These are phyloP conservation scores for Aphodius granarius DNA, from an alignment of 2,888 invertebrate genomes.

Conservation along the genomic window DNA sequence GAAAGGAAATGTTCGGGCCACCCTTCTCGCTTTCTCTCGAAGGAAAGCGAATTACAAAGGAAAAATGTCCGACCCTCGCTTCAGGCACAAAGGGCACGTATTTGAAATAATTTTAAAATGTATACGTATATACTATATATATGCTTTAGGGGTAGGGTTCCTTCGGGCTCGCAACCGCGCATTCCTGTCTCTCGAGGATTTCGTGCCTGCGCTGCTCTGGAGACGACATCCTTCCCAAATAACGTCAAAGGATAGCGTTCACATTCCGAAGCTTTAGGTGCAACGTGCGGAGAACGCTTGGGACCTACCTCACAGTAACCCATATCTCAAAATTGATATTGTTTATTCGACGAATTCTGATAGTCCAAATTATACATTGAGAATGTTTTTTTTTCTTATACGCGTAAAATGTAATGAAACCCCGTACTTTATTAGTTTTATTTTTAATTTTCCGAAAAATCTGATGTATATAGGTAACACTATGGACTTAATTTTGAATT, in stretches of 20 bases:
- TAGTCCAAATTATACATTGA: no score
- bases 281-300: not conserved
- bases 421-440: no score
- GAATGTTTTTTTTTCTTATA: no score
- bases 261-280: not conserved
- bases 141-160: not conserved
- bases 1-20: not conserved
- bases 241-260: not conserved
- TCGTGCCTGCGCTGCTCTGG: not conserved
- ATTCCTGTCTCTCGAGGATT: not conserved
- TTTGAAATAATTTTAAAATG: not conserved
- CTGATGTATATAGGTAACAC: no score
- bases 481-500: no score
- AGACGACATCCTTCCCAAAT: not conserved
- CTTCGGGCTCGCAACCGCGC: not conserved
- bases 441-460: no score
- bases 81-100: not conserved
- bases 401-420: no score
- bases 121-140: not conserved
- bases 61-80: not conserved
- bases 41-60: not conserved
- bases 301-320: not conserved
- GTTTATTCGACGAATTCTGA: not conserved
- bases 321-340: not conserved
- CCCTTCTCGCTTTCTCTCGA: not conserved